Base-by-base conservation (phyloP, 1,140 invertebrate genomes). In the Drosophila aff. region DNA sequence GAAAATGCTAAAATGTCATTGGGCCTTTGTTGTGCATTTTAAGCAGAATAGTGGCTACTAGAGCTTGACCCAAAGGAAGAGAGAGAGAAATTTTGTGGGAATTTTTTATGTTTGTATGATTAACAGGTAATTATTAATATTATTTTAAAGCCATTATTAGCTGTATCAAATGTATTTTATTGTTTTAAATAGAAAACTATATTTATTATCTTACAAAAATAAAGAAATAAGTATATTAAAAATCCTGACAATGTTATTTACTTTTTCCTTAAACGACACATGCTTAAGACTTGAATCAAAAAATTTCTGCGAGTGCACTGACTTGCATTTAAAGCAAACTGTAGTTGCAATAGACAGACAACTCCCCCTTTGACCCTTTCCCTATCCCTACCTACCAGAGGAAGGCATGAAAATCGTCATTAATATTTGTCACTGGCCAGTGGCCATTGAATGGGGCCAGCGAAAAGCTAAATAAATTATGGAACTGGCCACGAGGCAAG, bases 391-490 rank as follows among this genome's bases (percentile, higher is more conserved):
- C 31, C 44, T 36, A 43, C 67, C 74, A 79, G 78, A 84, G 82
- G 86, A 75, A 86, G 86, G 86, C 87, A 91, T 91, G 86, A 91
- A 91, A 91, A 91, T 91, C 74, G 82, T 86, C 86, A 91, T 91
- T 91, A 91, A 91, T 91, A 91, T 91, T 91, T 91, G 86, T 91
- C 86, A 91, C 86, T 91, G 87, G 77, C 76, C 86, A 90, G 68
- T 90, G 78, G 80, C 76, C 86, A 90, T 66, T 90, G 78, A 80
- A 68, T 68, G 67, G 71, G 67, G 71, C 69, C 81, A 68, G 67
- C 72, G 62, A 76, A 73, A 73, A 71, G 26, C 77, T 47, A 75
- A 90, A 90, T 90, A 90, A 90, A 90, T 90, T 82, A 90, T 74
- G 79, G 66, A 81, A 53, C 67, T 62, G 69, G 71, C 61, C 68